Evolutionary conservation across 1,140 invertebrate genomes (phyloP).

Genomic region (Drosophila nebulosa): DNA sequence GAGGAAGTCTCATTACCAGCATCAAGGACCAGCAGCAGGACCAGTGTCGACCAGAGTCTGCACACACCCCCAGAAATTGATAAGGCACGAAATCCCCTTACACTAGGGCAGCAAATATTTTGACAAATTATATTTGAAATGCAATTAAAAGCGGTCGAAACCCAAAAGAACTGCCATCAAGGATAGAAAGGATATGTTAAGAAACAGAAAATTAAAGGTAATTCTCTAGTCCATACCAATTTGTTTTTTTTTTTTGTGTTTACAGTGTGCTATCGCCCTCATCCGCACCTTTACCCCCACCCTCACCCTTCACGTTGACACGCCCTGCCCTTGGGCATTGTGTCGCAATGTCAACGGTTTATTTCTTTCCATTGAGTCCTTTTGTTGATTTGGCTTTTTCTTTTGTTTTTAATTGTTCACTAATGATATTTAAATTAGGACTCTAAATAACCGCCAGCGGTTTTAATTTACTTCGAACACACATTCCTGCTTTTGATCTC

Average conservation of each 20-base stretch:
- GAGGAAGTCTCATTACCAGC: background rate
- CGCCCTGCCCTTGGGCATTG: background rate
- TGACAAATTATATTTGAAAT: constrained; percentile 63
- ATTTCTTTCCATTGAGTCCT: background rate
- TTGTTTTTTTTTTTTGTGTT: background rate
- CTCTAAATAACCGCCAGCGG: background rate
- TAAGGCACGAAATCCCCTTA: constrained; percentile 58
- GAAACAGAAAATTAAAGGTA: too few relatives aligned
- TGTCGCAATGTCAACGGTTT: background rate
- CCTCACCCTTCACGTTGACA: background rate
- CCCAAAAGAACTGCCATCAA: background rate
- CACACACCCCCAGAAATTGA: constrained; percentile 29
- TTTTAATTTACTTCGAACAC: background rate
- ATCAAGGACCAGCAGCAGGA: background rate
- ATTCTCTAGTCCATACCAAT: background rate
- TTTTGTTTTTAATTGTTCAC: background rate
- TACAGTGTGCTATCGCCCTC: background rate
- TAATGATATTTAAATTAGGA: constrained; percentile 1
- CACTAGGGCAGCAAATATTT: constrained; percentile 19
- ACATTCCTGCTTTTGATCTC: background rate
- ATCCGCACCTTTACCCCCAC: too few relatives aligned
- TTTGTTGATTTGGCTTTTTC: background rate
- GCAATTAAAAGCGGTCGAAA: constrained; percentile 28
- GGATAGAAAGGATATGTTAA: too few relatives aligned
- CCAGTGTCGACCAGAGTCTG: constrained; percentile 38